Base-by-base conservation (phyloP, 1,140 invertebrate species). In the Sinonovacula constricta region DNA sequence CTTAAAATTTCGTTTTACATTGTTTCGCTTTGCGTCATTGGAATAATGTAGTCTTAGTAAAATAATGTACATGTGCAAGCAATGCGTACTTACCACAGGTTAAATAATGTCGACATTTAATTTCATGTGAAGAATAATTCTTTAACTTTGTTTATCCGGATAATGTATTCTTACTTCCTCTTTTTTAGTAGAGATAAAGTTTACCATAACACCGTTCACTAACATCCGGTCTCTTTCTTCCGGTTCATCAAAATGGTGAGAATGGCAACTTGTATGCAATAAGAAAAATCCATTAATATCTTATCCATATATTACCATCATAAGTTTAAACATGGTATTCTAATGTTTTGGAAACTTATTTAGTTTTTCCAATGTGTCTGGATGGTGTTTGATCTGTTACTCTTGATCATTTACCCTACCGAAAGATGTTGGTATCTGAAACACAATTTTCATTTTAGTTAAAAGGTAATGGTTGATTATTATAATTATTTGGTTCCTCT, bases 201-300 rank as follows among this genome's bases (percentile, higher is more conserved):
- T 67, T 76, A 76, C 33, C 22, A 26, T 5, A 45, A 14, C 72
- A 76, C 72, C 72, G 72, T 18, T 26, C n/a, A 15, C 22, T 24
- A 1, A 67, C 54, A 28, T 76, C 72, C 72, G 72, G 62, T 59
- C 72, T 76, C 60, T 76, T 76, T 65, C 72, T 76, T 76, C 72
- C 72, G 53, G 72, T 67, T 30, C 28, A 39, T 3, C 18, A 76
- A 66, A 76, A 76, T 76, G 72, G 72, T 76, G 33, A 63, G 36
- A 39, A 15, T 10, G 3, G 0, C 18, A 30, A 33, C 45, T 26
- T 1, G 2, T 24, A 4, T 36, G 0, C 30, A n/a, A n/a, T 57
- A n/a, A 33, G 26, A 1, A 65, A 65, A 33, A 65, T 65, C 62
- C 18, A 7, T 65, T 18, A n/a, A n/a, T 33, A 65, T 65, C 62